A percentile compares a stretch with the other conserved stretches of the same genome.
Evolutionary conservation across 2,888 invertebrate species (phyloP).

Genomic region (Halictus quadricinctus): DNA sequence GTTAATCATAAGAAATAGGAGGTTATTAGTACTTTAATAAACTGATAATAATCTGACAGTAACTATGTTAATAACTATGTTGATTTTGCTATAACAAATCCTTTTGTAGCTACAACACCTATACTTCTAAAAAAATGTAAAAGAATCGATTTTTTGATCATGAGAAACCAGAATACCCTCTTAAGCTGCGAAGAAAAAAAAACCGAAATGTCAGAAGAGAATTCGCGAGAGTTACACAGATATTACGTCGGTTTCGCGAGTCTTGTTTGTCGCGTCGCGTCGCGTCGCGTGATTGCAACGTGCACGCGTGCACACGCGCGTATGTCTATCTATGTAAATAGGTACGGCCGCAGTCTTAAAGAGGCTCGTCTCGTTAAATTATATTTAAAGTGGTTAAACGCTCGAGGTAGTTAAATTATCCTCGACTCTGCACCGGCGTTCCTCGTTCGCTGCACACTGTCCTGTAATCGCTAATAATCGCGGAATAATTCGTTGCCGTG

Average conservation of each 20-base stretch:
- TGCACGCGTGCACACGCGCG: constrained; percentile 2
- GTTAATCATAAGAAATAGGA: too few species aligned
- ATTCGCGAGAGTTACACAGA: constrained; percentile 18
- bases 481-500: constrained; percentile 35
- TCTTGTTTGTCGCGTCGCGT: constrained; percentile 6
- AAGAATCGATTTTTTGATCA: background rate
- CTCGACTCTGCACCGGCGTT: constrained; percentile 21
- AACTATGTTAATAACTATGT: too few species aligned
- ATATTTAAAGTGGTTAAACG: constrained; percentile 47
- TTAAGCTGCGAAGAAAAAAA: background rate
- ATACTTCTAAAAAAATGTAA: background rate
- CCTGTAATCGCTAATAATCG: constrained; percentile 46
- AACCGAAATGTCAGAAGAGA: background rate
- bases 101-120: background rate
- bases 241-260: background rate
- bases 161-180: background rate
- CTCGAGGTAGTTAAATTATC: constrained; percentile 47
- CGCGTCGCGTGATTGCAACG: constrained; percentile 15
- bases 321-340: constrained; percentile 47
- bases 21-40: too few species aligned
- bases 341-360: constrained; percentile 20
- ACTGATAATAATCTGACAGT: too few species aligned
- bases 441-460: constrained; percentile 11
- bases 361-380: constrained; percentile 52
- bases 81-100: background rate